phyloP scores from a whole-genome alignment of 2,888 invertebrate genomes.

The Eledona agricola region DNA sequence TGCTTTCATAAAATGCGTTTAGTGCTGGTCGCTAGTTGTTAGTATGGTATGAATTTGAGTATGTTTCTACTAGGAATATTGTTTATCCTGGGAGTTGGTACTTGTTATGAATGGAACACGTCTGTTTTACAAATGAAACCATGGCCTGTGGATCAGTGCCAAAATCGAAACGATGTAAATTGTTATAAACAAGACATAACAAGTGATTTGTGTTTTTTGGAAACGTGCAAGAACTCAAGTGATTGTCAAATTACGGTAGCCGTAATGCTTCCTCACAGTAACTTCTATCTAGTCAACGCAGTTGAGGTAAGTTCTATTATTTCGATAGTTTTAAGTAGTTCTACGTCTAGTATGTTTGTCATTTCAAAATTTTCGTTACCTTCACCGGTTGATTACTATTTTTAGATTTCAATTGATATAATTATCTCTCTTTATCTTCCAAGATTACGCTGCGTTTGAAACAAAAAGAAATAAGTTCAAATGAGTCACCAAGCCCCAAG shows the following conservation, averaged over 20 bases:
- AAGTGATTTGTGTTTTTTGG: conserved; percentile 10
- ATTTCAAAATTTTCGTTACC: background rate
- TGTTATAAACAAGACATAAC: conserved; percentile 8
- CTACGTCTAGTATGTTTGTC: background rate
- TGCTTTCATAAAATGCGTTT: conserved; percentile 51
- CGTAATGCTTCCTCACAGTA: conserved; percentile 71
- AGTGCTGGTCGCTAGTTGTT: conserved; percentile 31
- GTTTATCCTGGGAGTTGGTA: conserved; percentile 18
- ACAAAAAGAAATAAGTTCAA: conserved; percentile 14
- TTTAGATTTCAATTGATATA: conserved; percentile 17
- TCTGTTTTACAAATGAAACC: conserved; percentile 41
- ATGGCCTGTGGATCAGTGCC: conserved; percentile 41
- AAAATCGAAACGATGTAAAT: background rate
- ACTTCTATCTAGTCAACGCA: conserved; percentile 65
- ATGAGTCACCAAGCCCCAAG: conserved; percentile 4
- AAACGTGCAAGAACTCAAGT: conserved; percentile 57
- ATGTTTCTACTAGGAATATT: conserved; percentile 28
- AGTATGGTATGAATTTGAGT: conserved; percentile 19
- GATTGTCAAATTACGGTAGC: conserved; percentile 72
- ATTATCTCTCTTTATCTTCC: conserved; percentile 24
- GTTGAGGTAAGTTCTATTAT: conserved; percentile 58
- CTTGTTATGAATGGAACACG: conserved; percentile 38
- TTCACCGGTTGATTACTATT: conserved; percentile 3
- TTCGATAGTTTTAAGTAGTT: background rate
- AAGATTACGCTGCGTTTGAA: conserved; percentile 11